Evolutionary conservation across 2,113 vertebrate genomes (phyloP).

Genomic region (Heterochromis multidens): DNA sequence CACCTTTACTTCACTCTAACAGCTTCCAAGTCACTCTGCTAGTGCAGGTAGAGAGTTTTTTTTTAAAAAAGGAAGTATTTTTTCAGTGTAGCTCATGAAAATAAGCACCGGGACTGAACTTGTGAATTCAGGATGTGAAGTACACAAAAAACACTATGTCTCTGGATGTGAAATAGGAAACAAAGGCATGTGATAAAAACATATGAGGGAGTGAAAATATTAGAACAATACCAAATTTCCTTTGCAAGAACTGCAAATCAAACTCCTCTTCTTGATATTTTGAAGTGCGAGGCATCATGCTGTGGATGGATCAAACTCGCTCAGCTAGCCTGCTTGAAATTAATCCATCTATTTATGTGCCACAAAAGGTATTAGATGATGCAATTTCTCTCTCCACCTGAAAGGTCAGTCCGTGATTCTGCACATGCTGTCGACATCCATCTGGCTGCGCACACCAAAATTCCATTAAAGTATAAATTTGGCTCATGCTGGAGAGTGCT

Average conservation of each 20-base stretch:
- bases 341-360: slow-evolving; percentile 43
- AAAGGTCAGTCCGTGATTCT: slow-evolving; percentile 58
- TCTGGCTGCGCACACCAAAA: slow-evolving; percentile 17
- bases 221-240: not conserved
- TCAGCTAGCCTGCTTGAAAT: slow-evolving; percentile 29
- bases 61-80: not conserved
- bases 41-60: not conserved
- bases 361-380: slow-evolving; percentile 55
- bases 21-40: not conserved
- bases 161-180: not conserved
- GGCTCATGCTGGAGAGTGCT: slow-evolving; percentile 4
- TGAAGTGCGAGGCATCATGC: not conserved
- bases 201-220: not conserved
- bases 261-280: not conserved
- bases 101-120: not conserved
- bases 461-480: slow-evolving; percentile 46
- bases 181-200: not conserved
- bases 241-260: not conserved
- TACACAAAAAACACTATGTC: not conserved
- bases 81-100: not conserved
- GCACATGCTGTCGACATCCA: slow-evolving; percentile 47
- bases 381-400: slow-evolving; percentile 45
- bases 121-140: not conserved
- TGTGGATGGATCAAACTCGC: slow-evolving; percentile 5
- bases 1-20: not conserved